Evolutionary conservation across 1,140 invertebrate genomes (phyloP).

Genomic region (Drosophila ogumai): DNA sequence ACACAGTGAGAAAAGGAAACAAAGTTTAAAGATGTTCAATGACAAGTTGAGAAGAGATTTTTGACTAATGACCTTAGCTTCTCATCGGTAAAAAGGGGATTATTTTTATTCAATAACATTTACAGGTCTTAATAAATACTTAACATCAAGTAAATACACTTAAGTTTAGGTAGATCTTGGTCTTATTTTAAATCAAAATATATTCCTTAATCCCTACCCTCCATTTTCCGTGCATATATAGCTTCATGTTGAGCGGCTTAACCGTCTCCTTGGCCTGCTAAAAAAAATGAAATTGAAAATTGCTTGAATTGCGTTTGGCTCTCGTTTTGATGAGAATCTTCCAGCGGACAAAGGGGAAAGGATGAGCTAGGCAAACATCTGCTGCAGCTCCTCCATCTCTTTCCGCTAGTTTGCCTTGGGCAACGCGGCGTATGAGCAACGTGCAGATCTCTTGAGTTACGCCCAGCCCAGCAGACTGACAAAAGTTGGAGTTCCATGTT

Average conservation of each 20-base stretch:
- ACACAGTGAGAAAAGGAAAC: background rate
- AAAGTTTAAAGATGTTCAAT: background rate
- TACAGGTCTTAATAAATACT: too few species aligned
- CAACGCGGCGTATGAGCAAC: conserved; percentile 66
- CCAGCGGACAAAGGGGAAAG: background rate
- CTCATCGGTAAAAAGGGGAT: rapidly evolving
- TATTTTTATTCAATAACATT: background rate
- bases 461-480: conserved; percentile 24
- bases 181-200: background rate
- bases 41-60: too few species aligned
- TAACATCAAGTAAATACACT: rapidly evolving
- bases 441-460: conserved; percentile 38
- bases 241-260: conserved; percentile 20
- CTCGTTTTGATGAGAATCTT: conserved; percentile 23
- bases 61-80: too few species aligned
- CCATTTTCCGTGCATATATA: conserved; percentile 1
- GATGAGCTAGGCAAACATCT: conserved; percentile 35
- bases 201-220: background rate
- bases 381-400: conserved; percentile 16
- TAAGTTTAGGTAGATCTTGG: too few species aligned
- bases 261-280: conserved; percentile 20
- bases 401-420: conserved; percentile 4
- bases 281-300: conserved; percentile 73
- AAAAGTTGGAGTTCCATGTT: conserved; percentile 68
- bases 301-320: conserved; percentile 74